These are phyloP conservation scores for Syrrhaptes paradoxus DNA, from an alignment of 2,113 vertebrate genomes.

Conservation along the genomic window DNA sequence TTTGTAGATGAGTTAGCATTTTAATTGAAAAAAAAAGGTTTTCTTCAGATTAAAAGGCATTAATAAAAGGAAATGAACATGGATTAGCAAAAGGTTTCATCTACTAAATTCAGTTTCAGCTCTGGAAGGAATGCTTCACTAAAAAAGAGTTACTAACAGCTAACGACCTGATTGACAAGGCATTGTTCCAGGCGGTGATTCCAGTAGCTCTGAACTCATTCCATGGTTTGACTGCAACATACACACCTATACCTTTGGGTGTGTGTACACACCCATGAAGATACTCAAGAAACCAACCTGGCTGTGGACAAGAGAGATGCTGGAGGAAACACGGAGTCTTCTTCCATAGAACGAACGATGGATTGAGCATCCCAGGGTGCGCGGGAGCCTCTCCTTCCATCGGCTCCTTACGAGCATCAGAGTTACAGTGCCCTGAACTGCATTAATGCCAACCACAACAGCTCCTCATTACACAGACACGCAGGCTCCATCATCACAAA, in stretches of 20 bases:
- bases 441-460: not conserved
- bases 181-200: not conserved
- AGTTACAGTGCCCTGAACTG: not conserved
- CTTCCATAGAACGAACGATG: rapidly evolving
- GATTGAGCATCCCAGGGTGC: not conserved
- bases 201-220: not conserved
- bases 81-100: not conserved
- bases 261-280: not conserved
- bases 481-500: rapidly evolving
- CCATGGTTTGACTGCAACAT: rapidly evolving
- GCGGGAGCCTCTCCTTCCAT: not conserved
- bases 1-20: not conserved
- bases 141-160: not conserved
- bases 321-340: not conserved
- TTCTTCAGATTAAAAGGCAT: not conserved
- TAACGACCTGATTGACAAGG: not conserved
- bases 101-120: not conserved
- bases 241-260: not conserved
- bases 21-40: not conserved
- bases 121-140: not conserved
- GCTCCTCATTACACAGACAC: too few relatives aligned
- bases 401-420: rapidly evolving
- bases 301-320: rapidly evolving
- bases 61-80: not conserved
- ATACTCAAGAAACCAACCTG: not conserved